Evolutionary conservation across 2,113 vertebrate genomes (phyloP), one percentile per base, ranked within the genome.

Genomic region (Scortum barcoo): DNA sequence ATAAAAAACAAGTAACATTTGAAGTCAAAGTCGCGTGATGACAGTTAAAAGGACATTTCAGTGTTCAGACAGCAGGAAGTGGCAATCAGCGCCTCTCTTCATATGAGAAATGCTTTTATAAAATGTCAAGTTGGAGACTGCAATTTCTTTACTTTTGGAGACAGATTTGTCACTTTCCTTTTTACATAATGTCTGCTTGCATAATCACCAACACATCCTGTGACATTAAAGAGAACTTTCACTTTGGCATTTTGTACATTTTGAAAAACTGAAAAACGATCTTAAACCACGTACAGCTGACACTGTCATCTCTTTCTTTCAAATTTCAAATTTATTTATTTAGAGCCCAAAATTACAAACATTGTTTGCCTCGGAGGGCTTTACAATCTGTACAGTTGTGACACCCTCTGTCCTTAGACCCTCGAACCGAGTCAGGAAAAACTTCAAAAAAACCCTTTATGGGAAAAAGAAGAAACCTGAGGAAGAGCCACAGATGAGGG

Each of bases 51-150:
- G 42, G 8, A 40, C 73, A 8, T 68, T 77, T 72, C 36, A 26
- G 60, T 24, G 48, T 17, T 51, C 69, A 36, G 6, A 36, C 30
- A 1, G 38, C 50, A 68, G 38, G 54, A 62, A 57, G 63, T 51
- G 67, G 65, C 53, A 69, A 83, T 56, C n/a, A 44, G 65, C 28
- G 33, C 5, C 7, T 5, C 69, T 53, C 9, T 48, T 46, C 20
- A 8, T 5, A 16, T 20, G 48, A 53, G n/a, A 42, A 72, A 68
- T 20, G 17, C 67, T 81, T 76, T 88, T 28, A 66, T n/a, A 46
- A 90, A 86, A 86, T 81, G 75, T 81, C 80, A 84, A 16, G 2
- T 56, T 38, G 40, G 7, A 0, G 7, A 62, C 63, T n/a, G 36
- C 5, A 14, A 30, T 10, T 28, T 50, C 44, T 28, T 13, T 30